These are phyloP conservation scores for Lasioglossum figueresi DNA, from an alignment of 2,888 invertebrate species.

Conservation along the genomic window DNA sequence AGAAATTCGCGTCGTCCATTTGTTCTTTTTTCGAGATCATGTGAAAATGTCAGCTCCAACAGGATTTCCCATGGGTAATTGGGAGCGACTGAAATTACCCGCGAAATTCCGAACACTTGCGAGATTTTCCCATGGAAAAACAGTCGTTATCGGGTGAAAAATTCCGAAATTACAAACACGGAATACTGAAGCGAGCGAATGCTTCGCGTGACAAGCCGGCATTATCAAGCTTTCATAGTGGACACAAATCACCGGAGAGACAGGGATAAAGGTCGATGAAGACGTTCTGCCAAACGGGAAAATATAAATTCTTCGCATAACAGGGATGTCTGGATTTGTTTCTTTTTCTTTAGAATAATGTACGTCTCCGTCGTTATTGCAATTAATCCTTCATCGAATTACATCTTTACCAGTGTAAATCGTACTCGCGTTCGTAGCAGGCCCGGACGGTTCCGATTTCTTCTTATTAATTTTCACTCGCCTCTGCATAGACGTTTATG, in stretches of 20 bases:
- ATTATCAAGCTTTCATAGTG: background rate
- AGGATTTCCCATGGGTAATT: slow-evolving; percentile 31
- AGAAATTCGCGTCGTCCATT: slow-evolving; percentile 9
- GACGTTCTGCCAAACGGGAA: background rate
- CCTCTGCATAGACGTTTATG: background rate
- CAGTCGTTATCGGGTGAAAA: background rate
- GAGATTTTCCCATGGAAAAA: slow-evolving; percentile 3
- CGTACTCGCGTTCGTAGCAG: background rate
- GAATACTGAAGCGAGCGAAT: background rate
- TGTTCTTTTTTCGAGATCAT: slow-evolving; percentile 4
- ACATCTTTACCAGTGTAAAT: background rate
- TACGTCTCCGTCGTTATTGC: background rate
- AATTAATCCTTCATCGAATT: background rate
- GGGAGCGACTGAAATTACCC: background rate
- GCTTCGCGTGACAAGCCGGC: background rate
- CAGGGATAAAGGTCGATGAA: background rate
- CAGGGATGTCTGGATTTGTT: background rate
- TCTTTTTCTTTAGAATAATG: background rate
- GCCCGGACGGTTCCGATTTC: background rate
- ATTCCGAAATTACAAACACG: slow-evolving; percentile 11
- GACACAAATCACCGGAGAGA: slow-evolving; percentile 1
- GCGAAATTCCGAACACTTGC: slow-evolving; percentile 4
- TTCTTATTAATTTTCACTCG: slow-evolving; percentile 15
- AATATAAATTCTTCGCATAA: slow-evolving; percentile 1
- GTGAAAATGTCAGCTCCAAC: background rate